These are phyloP conservation scores for Paramormyrops kingsleyae DNA, from an alignment of 2,113 vertebrate genomes.

Conservation along the genomic window DNA sequence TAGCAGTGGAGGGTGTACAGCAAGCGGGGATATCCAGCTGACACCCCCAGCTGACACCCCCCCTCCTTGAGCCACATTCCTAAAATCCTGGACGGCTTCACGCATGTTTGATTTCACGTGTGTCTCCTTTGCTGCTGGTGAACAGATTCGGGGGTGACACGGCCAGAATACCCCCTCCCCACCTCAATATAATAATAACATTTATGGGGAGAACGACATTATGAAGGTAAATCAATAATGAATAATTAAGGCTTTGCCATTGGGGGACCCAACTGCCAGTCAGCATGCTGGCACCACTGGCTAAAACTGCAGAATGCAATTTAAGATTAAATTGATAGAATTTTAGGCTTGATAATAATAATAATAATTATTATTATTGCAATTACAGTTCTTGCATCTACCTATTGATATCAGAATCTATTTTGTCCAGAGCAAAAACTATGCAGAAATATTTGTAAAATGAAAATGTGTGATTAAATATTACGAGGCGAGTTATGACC, in stretches of 20 bases:
- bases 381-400: background rate
- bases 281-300: background rate
- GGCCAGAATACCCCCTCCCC: background rate
- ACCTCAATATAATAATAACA: background rate
- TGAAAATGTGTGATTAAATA: background rate
- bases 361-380: background rate
- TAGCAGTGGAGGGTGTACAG: conserved; percentile 48
- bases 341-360: background rate
- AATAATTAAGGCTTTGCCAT: background rate
- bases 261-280: background rate
- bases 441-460: background rate
- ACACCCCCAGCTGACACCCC: conserved; percentile 33
- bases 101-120: background rate
- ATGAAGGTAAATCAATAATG: background rate
- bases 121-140: background rate
- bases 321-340: background rate
- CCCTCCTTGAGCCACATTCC: conserved; percentile 30
- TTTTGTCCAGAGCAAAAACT: background rate
- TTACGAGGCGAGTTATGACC: background rate
- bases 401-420: background rate
- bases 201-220: background rate
- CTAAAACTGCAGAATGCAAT: conserved; percentile 6
- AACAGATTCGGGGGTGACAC: background rate
- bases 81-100: conserved; percentile 32
- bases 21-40: conserved; percentile 21